phyloP scores from a whole-genome alignment of 2,797 vertebrate species.

The Geotria australis region DNA sequence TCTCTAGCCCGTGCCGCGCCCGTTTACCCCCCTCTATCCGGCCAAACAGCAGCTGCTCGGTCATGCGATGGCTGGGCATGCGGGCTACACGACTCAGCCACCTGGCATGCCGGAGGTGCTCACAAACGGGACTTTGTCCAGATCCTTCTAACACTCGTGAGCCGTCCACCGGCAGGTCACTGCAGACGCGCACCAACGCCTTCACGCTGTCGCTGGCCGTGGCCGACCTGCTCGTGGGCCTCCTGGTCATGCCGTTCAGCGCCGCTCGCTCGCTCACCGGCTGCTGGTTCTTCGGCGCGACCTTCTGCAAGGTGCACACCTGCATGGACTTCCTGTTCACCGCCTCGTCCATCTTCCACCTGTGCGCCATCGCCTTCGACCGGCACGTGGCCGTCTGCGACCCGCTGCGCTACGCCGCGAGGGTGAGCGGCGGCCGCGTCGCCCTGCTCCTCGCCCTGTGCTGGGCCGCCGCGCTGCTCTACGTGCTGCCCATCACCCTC shows the following conservation, averaged over 20 bases:
- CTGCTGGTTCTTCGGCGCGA: constrained; percentile 15
- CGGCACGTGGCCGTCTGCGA: constrained; percentile 8
- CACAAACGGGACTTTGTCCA: too few species aligned
- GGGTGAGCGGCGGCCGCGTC: background rate
- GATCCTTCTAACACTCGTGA: too few species aligned
- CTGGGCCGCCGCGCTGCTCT: constrained; percentile 3
- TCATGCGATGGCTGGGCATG: too few species aligned
- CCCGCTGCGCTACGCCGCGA: constrained; percentile 3
- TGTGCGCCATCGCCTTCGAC: constrained; percentile 16
- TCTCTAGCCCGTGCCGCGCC: too few species aligned
- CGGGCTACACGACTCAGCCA: too few species aligned
- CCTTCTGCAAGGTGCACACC: constrained; percentile 11
- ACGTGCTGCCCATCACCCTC: constrained; percentile 2
- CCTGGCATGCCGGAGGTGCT: too few species aligned
- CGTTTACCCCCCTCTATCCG: too few species aligned
- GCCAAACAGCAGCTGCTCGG: too few species aligned
- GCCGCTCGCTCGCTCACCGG: constrained; percentile 8
- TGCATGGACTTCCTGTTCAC: constrained; percentile 15
- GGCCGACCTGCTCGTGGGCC: constrained; percentile 11
- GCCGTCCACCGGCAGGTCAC: too few species aligned
- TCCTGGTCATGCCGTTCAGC: constrained; percentile 12
- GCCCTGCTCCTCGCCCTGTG: constrained; percentile 3
- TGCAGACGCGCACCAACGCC: constrained; percentile 10
- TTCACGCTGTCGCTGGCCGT: constrained; percentile 12
- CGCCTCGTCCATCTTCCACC: constrained; percentile 13